phyloP scores from a whole-genome alignment of 2,113 vertebrate species.

The Hypomesus transpacificus region DNA sequence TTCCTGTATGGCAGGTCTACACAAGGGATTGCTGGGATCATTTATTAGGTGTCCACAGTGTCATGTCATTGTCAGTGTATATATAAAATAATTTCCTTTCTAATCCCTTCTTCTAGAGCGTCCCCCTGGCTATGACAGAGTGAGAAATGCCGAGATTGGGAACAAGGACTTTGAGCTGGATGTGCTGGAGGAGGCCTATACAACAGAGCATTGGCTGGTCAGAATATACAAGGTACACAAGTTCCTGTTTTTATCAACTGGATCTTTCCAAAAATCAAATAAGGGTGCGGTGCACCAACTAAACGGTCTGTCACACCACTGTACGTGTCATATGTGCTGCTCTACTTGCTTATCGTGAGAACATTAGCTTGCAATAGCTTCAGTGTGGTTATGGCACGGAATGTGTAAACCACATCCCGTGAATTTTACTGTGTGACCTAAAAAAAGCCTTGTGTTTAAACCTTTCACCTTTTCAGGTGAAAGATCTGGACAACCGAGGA shows the following conservation, averaged over 20 bases:
- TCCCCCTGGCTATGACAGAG: slow-evolving; percentile 95
- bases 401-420: no score
- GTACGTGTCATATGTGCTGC: no score
- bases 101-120: slow-evolving; percentile 74
- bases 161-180: slow-evolving; percentile 99
- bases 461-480: slow-evolving; percentile 76
- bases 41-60: not conserved
- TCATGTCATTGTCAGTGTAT: not conserved
- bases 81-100: not conserved
- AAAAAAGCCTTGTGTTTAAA: not conserved
- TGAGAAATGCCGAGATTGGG: slow-evolving; percentile 95
- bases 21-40: not conserved
- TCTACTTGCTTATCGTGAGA: no score
- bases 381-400: no score
- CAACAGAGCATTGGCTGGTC: slow-evolving; percentile 98
- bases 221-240: slow-evolving; percentile 95
- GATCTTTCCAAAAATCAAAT: no score
- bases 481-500: slow-evolving; percentile 96
- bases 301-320: no score
- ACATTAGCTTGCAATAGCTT: no score
- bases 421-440: not conserved
- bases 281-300: no score
- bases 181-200: slow-evolving; percentile 96
- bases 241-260: not conserved
- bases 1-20: not conserved